Conservation (phyloP, 2,113 vertebrate genomes). For the Nannobrachium achirus region DNA sequence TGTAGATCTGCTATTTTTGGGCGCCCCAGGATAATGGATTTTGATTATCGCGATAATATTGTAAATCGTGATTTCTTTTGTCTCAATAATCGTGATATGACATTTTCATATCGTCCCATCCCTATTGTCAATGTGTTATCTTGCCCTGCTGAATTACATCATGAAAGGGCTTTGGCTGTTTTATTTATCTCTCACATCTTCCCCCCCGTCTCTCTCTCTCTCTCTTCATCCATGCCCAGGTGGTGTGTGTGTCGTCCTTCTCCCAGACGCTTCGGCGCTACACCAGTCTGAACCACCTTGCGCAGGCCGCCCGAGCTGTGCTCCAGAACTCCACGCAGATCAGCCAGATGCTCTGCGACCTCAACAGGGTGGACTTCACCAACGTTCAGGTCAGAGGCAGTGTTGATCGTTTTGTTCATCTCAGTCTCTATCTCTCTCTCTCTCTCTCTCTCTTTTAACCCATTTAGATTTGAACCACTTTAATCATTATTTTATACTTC, state of each 20-base stretch:
- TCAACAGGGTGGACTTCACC: conserved; percentile 92
- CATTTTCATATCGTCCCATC: too few species aligned
- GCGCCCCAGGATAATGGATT: too few species aligned
- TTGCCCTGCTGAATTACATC: too few species aligned
- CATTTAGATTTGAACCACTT: neutral
- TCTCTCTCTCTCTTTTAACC: neutral
- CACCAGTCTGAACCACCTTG: conserved; percentile 90
- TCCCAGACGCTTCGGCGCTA: conserved; percentile 91
- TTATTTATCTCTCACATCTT: neutral
- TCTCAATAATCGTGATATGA: too few species aligned
- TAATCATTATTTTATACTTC: neutral
- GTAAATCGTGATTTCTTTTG: too few species aligned
- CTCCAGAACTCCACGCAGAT: conserved; percentile 92
- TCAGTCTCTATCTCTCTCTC: neutral
- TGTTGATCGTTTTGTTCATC: too few species aligned
- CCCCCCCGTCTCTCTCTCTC: neutral
- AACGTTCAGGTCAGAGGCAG: conserved; percentile 84
- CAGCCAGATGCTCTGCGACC: conserved; percentile 93
- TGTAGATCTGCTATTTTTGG: too few species aligned
- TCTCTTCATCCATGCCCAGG: conserved; percentile 65
- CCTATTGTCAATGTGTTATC: too few species aligned
- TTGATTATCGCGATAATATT: too few species aligned
- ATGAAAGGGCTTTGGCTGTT: too few species aligned
- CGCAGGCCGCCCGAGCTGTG: conserved; percentile 88
- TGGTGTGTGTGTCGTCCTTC: conserved; percentile 87